Conservation (phyloP, 1,140 invertebrate genomes). For the Apocrypta bakeri region DNA sequence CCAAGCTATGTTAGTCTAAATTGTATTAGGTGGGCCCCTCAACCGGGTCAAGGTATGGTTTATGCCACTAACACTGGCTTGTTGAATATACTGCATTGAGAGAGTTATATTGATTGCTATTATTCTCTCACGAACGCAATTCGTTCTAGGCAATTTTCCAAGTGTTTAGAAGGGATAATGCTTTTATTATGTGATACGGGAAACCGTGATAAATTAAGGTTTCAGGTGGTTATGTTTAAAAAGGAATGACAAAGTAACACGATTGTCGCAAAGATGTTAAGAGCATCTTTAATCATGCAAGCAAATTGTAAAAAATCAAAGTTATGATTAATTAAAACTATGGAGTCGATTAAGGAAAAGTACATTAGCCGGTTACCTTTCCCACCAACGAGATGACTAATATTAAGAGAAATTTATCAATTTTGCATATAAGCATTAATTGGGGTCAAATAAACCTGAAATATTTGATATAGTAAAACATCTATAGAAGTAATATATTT, state of each 20-base stretch:
- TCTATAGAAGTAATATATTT: slow-evolving; percentile 43
- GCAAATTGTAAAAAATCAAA: slow-evolving; percentile 39
- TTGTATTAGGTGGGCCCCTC: slow-evolving; percentile 88
- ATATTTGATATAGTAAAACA: slow-evolving; percentile 29
- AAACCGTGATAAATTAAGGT: slow-evolving; percentile 14
- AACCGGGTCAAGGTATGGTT: slow-evolving; percentile 87
- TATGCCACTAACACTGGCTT: slow-evolving; percentile 91
- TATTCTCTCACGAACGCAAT: neutral
- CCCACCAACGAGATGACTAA: slow-evolving; percentile 7
- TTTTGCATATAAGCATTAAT: slow-evolving; percentile 34
- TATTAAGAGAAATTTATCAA: slow-evolving; percentile 23
- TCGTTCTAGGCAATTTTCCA: neutral
- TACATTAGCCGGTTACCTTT: neutral
- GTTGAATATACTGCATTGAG: slow-evolving; percentile 79
- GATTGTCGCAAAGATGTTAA: neutral
- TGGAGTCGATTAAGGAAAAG: neutral
- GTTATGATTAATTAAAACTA: neutral
- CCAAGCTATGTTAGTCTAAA: slow-evolving; percentile 83
- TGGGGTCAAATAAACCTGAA: slow-evolving; percentile 9
- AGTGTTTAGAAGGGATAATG: slow-evolving; percentile 12
- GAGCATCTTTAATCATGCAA: slow-evolving; percentile 12
- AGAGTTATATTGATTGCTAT: neutral
- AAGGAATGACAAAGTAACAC: neutral
- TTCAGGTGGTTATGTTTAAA: slow-evolving; percentile 34
- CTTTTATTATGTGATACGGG: slow-evolving; percentile 31